These are phyloP conservation scores for Carapus acus DNA, from an alignment of 2,797 vertebrate species.

Conservation along the genomic window DNA sequence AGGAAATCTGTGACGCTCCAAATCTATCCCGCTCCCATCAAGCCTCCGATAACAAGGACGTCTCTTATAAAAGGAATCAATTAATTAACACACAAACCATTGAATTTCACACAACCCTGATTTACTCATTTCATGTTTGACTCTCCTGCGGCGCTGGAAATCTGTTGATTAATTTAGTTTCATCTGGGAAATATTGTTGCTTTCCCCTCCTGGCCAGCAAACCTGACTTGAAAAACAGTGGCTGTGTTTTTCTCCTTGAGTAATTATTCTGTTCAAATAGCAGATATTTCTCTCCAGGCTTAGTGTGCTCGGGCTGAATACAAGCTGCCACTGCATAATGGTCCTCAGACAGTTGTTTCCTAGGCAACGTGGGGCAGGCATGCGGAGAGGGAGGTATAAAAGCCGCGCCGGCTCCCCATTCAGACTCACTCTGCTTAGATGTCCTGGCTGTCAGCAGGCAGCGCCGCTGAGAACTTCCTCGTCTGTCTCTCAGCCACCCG, in stretches of 20 bases:
- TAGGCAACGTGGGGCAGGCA: slow-evolving; percentile 74
- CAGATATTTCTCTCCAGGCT: slow-evolving; percentile 69
- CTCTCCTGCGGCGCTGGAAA: slow-evolving; percentile 12
- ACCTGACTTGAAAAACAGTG: slow-evolving; percentile 48
- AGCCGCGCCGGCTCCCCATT: slow-evolving; percentile 64
- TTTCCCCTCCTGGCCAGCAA: slow-evolving; percentile 37
- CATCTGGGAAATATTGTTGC: slow-evolving; percentile 10
- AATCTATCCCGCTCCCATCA: slow-evolving; percentile 1
- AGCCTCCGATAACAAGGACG: slow-evolving; percentile 2
- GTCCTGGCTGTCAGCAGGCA: slow-evolving; percentile 49
- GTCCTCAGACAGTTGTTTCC: slow-evolving; percentile 79
- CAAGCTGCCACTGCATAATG: slow-evolving; percentile 72
- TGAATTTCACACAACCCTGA: slow-evolving; percentile 7
- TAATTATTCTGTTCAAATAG: slow-evolving; percentile 72
- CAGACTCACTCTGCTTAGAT: slow-evolving; percentile 66
- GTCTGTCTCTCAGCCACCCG: not conserved
- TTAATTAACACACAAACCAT: slow-evolving; percentile 14
- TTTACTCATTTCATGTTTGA: slow-evolving; percentile 23
- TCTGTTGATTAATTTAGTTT: slow-evolving; percentile 30
- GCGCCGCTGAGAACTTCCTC: slow-evolving; percentile 31
- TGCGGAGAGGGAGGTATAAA: slow-evolving; percentile 77
- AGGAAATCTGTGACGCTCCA: no score
- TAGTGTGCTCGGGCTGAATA: slow-evolving; percentile 72
- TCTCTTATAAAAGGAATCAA: slow-evolving; percentile 5
- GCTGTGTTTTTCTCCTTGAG: slow-evolving; percentile 61